Base-by-base conservation (phyloP, 1,140 invertebrate species). In the Notospermus geniculatus region DNA sequence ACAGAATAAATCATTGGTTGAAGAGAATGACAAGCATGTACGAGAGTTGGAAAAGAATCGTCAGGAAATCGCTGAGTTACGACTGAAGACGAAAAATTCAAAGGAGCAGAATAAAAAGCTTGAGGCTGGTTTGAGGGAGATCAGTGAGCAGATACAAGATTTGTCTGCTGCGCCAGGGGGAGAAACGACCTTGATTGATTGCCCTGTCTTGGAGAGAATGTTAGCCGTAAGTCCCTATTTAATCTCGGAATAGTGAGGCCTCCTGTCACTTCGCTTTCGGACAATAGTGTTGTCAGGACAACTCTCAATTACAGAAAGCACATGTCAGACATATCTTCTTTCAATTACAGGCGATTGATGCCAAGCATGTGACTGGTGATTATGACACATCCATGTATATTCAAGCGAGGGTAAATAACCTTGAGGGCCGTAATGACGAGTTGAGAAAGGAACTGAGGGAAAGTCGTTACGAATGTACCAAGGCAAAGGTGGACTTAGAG, bases 31-130 rank as follows among this genome's bases (percentile, higher is more conserved):
- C 25, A 69, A 75, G 56, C 78, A 79, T 58, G 54, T 72, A 11
- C 61, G 71, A 36, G 70, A 76, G 39, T 63, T 80, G 45, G 69
- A 76, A 70, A 90, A 91, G 32, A 61, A 80, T 30, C 76, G 77
- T 30, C 59, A 68, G 22, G 71, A 78, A 50, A 71, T 78, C 50
- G 74, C 76, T n/a, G 72, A 80, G 54, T 53, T 80, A 25, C 71
- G 71, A 59, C 65, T 66, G 2, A 66, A 70, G 43, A 59, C 60
- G 11, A 58, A 71, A 41, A 68, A 79, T 43, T 27, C 78, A 15
- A 67, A 77, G 25, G 63, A 76, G 7, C 74, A 82, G 45, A 80
- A 81, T 63, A 72, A 70, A 54, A 60, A 67, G 2, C 64, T 77
- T 55, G 79, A 81, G 66, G 59, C 66, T 25, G 79, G 66, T 1